Evolutionary conservation across 2,888 invertebrate genomes (phyloP), one percentile per base, ranked within the genome.

Genomic region (Protophormia terraenovae): DNA sequence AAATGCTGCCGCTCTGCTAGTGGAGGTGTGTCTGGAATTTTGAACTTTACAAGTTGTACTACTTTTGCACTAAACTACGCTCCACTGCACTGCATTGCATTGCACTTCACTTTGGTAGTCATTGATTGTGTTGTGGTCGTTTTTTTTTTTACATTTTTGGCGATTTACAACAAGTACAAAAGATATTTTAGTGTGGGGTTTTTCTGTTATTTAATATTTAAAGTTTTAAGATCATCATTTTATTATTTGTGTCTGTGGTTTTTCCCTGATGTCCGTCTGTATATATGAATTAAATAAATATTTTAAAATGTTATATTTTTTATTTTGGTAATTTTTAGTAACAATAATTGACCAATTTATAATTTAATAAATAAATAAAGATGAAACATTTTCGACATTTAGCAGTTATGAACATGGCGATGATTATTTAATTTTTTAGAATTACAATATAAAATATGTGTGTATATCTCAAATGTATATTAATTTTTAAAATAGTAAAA

Each of bases 11-110:
- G 84, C 81, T 84, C 79, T 83, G 84, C 73, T 66, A 58, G 38
- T 71, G 71, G 81, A 86, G 86, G 86, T 81, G 86, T 86, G 86
- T 86, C 86, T 86, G 86, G 84, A 86, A 86, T 86, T 86, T 82
- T 86, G 80, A 84, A 84, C 86, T 84, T 86, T 84, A 84, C 78
- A 81, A 84, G 69, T 73, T 83, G 72, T 73, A 78, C 53, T 41
- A 82, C 66, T 50, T 72, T 72, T 66, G 58, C 55, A 58, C 69
- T 53, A 27, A 62, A 32, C 50, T 83, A 73, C 60, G 27, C 19
- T 67, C n/a, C 62, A 62, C 53, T 69, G 12, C 22, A 19, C 50
- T 73, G 55, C 66, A 62, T 41, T 76, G 62, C 55, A 50, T 24
- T 78, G 53, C 47, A 58, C 41, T 83, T 24, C 41, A 62, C 12